Conservation (phyloP, 2,113 vertebrate genomes). For the Tonatia bakeri region DNA sequence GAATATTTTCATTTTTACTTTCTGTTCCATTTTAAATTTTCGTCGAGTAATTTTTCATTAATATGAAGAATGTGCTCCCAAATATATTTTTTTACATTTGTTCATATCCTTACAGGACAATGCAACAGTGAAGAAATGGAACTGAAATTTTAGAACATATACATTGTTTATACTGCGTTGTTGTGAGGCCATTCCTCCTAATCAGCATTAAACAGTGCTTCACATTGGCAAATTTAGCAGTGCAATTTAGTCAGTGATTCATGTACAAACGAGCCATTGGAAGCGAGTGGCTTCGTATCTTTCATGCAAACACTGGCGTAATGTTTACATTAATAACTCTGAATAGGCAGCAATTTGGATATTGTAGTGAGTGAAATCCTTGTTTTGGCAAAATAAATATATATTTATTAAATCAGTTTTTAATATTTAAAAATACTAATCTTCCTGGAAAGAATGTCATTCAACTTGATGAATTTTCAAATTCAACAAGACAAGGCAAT, state of each 20-base stretch:
- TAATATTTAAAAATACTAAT: conserved; percentile 54
- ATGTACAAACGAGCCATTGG: not conserved
- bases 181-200: not conserved
- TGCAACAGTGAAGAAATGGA: not conserved
- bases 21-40: conserved; percentile 33
- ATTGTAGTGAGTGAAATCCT: not conserved
- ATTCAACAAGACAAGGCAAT: not conserved
- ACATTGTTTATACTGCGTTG: not conserved
- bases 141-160: not conserved
- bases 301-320: not conserved
- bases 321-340: conserved; percentile 35
- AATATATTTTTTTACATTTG: not conserved
- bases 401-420: conserved; percentile 37
- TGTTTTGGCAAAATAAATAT: conserved; percentile 43
- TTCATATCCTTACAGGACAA: not conserved
- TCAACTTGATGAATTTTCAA: conserved; percentile 36
- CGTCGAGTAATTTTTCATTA: conserved; percentile 20
- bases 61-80: not conserved
- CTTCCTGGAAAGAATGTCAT: conserved; percentile 3
- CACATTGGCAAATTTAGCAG: not conserved
- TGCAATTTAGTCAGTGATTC: not conserved
- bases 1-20: conserved; percentile 17
- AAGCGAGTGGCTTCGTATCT: not conserved
- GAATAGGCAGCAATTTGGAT: not conserved
- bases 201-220: conserved; percentile 10